phyloP scores from a whole-genome alignment of 2,113 vertebrate genomes.

The Todiramphus saurophagus region DNA sequence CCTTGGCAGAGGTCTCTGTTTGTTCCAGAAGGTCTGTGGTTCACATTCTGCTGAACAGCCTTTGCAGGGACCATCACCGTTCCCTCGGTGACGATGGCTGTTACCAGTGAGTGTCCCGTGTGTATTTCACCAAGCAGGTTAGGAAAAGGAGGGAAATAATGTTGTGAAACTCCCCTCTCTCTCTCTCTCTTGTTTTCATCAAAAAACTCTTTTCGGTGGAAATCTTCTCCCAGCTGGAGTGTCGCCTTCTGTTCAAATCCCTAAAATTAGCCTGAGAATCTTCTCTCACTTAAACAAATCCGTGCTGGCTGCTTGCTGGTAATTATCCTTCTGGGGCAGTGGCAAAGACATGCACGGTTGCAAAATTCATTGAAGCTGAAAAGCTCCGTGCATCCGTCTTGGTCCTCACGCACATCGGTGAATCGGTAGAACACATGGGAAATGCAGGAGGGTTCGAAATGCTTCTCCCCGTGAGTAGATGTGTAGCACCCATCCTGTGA shows the following conservation, averaged over 20 bases:
- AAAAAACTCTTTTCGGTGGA: constrained; percentile 25
- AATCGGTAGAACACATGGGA: background rate
- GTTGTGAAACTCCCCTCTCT: constrained; percentile 24
- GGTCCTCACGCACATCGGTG: background rate
- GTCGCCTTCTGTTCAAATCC: constrained; percentile 61
- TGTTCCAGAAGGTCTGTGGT: background rate
- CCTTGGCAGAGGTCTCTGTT: background rate
- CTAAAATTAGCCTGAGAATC: constrained; percentile 64
- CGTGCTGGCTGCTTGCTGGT: constrained; percentile 19
- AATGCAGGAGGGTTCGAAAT: background rate
- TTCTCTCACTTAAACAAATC: constrained; percentile 42
- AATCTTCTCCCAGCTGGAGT: constrained; percentile 60
- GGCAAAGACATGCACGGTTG: background rate
- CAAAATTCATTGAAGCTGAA: background rate
- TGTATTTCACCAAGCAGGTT: background rate
- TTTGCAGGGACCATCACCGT: background rate
- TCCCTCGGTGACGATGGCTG: background rate
- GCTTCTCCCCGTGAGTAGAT: background rate
- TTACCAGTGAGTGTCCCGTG: background rate
- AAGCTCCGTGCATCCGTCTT: background rate
- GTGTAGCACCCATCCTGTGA: background rate
- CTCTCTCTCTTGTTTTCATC: constrained; percentile 27
- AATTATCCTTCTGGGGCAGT: constrained; percentile 25
- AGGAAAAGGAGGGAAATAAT: background rate
- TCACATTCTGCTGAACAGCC: background rate